Base-by-base conservation (phyloP, 2,888 invertebrate genomes). In the Amphiduros pacificus region DNA sequence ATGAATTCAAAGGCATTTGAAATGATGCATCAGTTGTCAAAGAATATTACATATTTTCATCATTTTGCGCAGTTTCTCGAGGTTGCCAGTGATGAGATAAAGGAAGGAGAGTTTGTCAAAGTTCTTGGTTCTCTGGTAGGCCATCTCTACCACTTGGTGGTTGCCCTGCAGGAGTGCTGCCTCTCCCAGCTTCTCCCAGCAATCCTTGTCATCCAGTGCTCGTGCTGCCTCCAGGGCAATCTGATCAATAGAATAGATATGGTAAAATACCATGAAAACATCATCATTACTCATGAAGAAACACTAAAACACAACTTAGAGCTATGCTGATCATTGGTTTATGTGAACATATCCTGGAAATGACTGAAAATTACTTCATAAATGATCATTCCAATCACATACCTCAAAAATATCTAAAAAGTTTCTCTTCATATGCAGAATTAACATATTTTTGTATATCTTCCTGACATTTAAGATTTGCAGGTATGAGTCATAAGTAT, bases 81-180 rank as follows among this genome's bases (percentile, higher is more conserved):
- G 85, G 83, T 99, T 99, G 14, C 99, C 99, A 20, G 99, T 99
- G 69, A 98, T 94, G 44, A 99, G 87, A 84, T 99, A 99, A 48
- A 99, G 87, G 86, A 99, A 99, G 20, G 96, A 92, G 0, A 99
- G 87, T 84, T 97, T 97, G 83, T 99, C 98, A 82, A 99, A 99
- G 85, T 97, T 97, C 85, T 99, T 99, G 0, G 97, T 99, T 66
- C 98, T 89, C 80, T 99, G 98, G 84, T 99, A 99, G 77, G 97
- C 96, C 96, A 99, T 97, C 83, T 99, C 99, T 0, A 99, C 98
- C 54, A 92, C 86, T 82, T 88, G 85, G 68, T 81, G 80, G 65
- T 81, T 80, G 1, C 82, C 98, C 78, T 95, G 95, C 71, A 93
- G 85, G 26, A 98, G 84, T 0, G 99, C 98, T 0, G 95, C 92